phyloP scores from a whole-genome alignment of 2,797 vertebrate genomes.

The Lithobates sylvaticus region DNA sequence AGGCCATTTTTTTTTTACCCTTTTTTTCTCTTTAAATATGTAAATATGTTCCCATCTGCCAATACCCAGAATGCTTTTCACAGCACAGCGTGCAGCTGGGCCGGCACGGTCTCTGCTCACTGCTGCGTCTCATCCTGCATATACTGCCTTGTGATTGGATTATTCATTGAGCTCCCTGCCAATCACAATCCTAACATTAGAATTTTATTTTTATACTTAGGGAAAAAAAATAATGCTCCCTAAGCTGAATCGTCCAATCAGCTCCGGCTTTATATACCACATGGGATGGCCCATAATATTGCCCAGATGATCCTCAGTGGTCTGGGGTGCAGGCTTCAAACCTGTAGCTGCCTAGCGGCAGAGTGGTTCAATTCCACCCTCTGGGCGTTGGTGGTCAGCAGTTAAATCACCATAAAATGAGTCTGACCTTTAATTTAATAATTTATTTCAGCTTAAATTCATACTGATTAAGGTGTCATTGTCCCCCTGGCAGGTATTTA shows the following conservation, averaged over 20 bases:
- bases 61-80: not conserved
- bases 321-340: conserved; percentile 99
- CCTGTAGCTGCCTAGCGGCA: conserved; percentile 99
- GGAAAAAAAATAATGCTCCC: not conserved
- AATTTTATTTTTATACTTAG: not conserved
- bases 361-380: conserved; percentile 93
- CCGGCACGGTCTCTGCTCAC: not conserved
- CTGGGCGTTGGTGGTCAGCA: too few relatives aligned
- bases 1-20: too few relatives aligned
- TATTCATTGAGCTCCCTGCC: not conserved
- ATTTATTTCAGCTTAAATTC: too few relatives aligned
- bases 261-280: not conserved
- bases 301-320: conserved; percentile 99
- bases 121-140: not conserved
- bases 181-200: not conserved
- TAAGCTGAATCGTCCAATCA: not conserved
- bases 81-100: not conserved
- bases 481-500: too few relatives aligned
- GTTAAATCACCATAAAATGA: too few relatives aligned
- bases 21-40: too few relatives aligned
- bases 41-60: too few relatives aligned
- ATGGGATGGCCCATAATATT: rapidly evolving
- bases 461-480: too few relatives aligned
- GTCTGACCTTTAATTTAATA: too few relatives aligned
- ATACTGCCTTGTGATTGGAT: not conserved